Base-by-base conservation (phyloP, 1,140 invertebrate species). In the Mactra quadrangularis region DNA sequence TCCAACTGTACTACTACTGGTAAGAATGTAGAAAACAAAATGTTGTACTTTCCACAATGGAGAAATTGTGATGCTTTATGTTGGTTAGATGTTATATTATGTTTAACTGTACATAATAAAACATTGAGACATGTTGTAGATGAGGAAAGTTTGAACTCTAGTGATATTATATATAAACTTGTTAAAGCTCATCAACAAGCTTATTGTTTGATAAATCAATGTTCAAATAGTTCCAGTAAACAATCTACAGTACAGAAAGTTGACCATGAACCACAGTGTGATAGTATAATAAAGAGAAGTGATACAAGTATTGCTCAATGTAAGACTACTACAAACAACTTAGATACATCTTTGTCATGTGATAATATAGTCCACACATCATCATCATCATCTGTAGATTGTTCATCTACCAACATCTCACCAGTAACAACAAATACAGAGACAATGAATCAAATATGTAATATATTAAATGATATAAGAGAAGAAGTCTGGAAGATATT, bases 71-170 rank as follows among this genome's bases (percentile, higher is more conserved):
- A 92, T 60, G 89, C 90, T 27, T 77, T 92, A 47, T 92, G 91
- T 75, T 92, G 91, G 91, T 79, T 92, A 64, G 91, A 92, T 84
- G 91, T 92, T 0, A 86, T 91, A 6, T 77, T 92, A 2, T 89
- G 88, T 57, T 75, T 92, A 41, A 68, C 90, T 22, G 90, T 89
- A 27, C 88, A 91, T 77, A 90, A 88, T 77, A 79, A 83, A 45
- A 86, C 86, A 7, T 33, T 91, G 29, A 79, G 82, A 33, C 62
- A 82, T 6, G 19, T 85, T 9, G 60, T 88, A 55, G 62, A 62
- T 0, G 59, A 74, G 27, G 82, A 84, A 3, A 66, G 27, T 13
- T 60, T 79, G 55, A 38, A 87, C 19, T 55, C 85, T 27, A 55
- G 77, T 13, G 86, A 85, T 31, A 66, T 91, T 1, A 76, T 92